Evolutionary conservation across 2,888 invertebrate species (phyloP).

Genomic region (Drosophila seclusa): DNA sequence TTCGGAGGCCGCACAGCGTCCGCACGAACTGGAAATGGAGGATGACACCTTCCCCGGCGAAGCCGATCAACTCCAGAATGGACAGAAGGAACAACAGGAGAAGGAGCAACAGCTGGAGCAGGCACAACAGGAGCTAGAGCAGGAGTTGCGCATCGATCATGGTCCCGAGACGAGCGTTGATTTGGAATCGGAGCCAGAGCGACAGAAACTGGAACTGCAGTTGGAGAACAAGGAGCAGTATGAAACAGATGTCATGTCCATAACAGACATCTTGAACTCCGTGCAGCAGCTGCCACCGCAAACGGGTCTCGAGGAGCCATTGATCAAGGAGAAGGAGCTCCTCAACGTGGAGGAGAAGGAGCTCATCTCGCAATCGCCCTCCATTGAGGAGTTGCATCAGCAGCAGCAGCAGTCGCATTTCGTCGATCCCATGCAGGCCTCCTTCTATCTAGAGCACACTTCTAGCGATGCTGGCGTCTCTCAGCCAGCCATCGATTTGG

Average conservation of each 20-base stretch:
- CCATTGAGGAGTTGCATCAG: constrained; percentile 79
- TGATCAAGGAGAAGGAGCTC: constrained; percentile 70
- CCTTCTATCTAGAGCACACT: constrained; percentile 74
- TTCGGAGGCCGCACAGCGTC: constrained; percentile 82
- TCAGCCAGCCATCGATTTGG: constrained; percentile 13
- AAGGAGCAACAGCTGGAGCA: constrained; percentile 41
- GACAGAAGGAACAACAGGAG: constrained; percentile 19
- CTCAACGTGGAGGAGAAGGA: constrained; percentile 81
- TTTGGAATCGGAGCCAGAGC: constrained; percentile 15
- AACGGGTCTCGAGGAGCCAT: constrained; percentile 55
- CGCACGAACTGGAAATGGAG: constrained; percentile 81
- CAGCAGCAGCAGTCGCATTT: constrained; percentile 46
- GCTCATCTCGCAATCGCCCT: constrained; percentile 79
- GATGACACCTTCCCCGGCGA: constrained; percentile 58
- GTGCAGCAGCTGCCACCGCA: constrained; percentile 82
- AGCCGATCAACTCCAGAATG: constrained; percentile 50
- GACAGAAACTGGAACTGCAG: constrained; percentile 3
- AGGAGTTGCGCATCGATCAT: constrained; percentile 10
- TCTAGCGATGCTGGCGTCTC: constrained; percentile 50
- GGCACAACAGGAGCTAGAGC: constrained; percentile 21
- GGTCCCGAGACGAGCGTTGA: constrained; percentile 15
- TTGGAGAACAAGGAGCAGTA: background rate
- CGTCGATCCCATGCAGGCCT: constrained; percentile 78
- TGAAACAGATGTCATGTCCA: constrained; percentile 60
- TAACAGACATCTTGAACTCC: constrained; percentile 82